Conservation (phyloP, 2,797 vertebrate species). For the Hypotaenidia philippensis region DNA sequence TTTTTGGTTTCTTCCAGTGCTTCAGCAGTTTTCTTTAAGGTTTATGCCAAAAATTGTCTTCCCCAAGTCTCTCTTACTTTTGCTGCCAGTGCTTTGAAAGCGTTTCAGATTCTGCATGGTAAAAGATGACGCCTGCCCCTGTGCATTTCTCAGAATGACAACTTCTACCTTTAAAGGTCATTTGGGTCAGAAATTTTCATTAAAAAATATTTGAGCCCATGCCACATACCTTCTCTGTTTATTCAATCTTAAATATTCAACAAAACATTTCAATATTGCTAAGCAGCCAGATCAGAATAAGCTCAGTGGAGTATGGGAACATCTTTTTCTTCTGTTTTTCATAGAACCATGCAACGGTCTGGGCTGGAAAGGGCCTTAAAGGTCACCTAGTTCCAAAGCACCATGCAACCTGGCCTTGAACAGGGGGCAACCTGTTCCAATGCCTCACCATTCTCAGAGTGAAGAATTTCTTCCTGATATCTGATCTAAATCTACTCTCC, state of each 20-base stretch:
- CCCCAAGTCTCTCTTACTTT: background rate
- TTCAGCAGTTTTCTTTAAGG: background rate
- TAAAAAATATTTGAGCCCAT: constrained; percentile 68
- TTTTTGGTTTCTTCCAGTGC: constrained; percentile 2
- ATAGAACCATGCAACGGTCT: too few relatives aligned
- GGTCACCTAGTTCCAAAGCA: too few relatives aligned
- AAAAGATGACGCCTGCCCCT: background rate
- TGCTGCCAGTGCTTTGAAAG: background rate
- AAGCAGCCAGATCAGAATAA: constrained; percentile 16
- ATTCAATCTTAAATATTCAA: constrained; percentile 56
- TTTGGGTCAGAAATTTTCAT: constrained; percentile 63
- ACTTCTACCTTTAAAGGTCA: constrained; percentile 55
- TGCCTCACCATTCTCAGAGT: too few relatives aligned
- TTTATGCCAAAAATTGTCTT: background rate
- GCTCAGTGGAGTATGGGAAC: constrained; percentile 24
- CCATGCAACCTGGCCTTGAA: too few relatives aligned
- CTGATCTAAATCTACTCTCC: too few relatives aligned
- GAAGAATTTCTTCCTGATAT: too few relatives aligned
- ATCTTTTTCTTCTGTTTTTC: background rate
- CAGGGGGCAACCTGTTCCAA: too few relatives aligned
- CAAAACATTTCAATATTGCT: constrained; percentile 56
- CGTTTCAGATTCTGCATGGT: background rate
- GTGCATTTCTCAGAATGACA: constrained; percentile 26
- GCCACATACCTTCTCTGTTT: constrained; percentile 60
- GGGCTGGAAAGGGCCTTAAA: too few relatives aligned